Base-by-base conservation (phyloP, 2,797 vertebrate species). In the Intellagama lesueurii region DNA sequence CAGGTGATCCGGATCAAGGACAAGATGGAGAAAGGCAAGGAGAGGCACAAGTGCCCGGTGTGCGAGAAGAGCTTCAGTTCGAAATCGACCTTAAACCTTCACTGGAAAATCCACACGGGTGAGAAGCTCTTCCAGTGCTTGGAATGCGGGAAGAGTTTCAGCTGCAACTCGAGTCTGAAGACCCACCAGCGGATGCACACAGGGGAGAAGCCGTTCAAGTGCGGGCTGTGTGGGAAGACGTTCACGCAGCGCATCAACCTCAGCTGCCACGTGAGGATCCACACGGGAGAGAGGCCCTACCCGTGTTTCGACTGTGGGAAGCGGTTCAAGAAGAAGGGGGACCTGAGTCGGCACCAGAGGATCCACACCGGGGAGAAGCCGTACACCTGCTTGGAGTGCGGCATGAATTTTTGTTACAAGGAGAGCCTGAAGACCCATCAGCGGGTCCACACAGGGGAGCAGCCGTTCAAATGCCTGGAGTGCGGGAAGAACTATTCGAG, bases 361-460 rank as follows among this genome's bases (percentile, higher is more conserved):
- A 81, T 60, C 5, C 79, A 81, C 52, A 81, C 79, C 3, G 52
- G 52, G n/a, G 79, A 81, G 79, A 81, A 81, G n/a, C 79, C 79
- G 0, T 81, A 60, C n/a, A 9, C 52, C 11, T 81, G 79, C 79
- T 11, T 60, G 5, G 47, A 81, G 30, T 81, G 79, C 22, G 79
- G 79, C 19, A 81, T 60, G 52, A 35, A 7, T 3, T 81, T 81
- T 11, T n/a, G 79, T 5, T 52, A 81, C 79, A 81, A 77, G 22
- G 76, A 77, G 76, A 77, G 76, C 79, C 79, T 81, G 22, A 81
- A 56, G 30, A 60, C 56, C 28, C 79, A 81, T 16, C 79, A 81
- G n/a, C 56, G 79, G 22, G 8, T 60, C 5, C 79, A 81, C 79
- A 81, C 79, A 0, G 52, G 79, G 17, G 79, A 56, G 30, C 52